Evolutionary conservation across 2,113 vertebrate species (phyloP).

Genomic region (Plotosus lineatus): DNA sequence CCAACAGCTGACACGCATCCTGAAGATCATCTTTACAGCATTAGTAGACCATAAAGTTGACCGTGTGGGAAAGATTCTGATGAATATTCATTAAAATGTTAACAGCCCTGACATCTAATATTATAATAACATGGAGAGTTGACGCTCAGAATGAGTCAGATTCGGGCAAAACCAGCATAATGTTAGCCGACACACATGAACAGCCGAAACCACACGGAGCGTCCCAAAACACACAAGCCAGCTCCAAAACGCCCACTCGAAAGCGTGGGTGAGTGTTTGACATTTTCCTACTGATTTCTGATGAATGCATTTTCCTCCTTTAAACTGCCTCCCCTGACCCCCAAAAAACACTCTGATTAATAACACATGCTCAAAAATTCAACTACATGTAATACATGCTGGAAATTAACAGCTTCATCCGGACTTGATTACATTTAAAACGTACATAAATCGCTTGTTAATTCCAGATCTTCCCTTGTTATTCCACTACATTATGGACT

Average conservation of each 20-base stretch:
- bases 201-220: conserved; percentile 41
- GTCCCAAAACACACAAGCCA: conserved; percentile 43
- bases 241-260: conserved; percentile 27
- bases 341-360: conserved; percentile 8
- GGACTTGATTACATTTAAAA: not conserved
- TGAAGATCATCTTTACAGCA: conserved; percentile 44
- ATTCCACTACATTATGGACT: not conserved
- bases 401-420: not conserved
- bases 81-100: conserved; percentile 56
- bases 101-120: conserved; percentile 55
- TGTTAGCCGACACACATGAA: conserved; percentile 31
- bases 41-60: conserved; percentile 49
- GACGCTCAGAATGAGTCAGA: conserved; percentile 47
- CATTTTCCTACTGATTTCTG: conserved; percentile 38
- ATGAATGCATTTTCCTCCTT: conserved; percentile 20
- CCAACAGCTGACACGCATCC: conserved; percentile 43
- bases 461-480: not conserved
- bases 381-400: conserved; percentile 2
- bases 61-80: conserved; percentile 45
- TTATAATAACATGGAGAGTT: conserved; percentile 51
- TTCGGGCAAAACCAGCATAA: conserved; percentile 26
- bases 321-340: not conserved
- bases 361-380: conserved; percentile 23
- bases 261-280: conserved; percentile 18
- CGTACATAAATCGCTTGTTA: not conserved